A percentile compares a stretch with the other conserved stretches of the same genome.
These are phyloP conservation scores for Peromyscus attwateri DNA, from an alignment of 2,797 vertebrate species.

Conservation along the genomic window DNA sequence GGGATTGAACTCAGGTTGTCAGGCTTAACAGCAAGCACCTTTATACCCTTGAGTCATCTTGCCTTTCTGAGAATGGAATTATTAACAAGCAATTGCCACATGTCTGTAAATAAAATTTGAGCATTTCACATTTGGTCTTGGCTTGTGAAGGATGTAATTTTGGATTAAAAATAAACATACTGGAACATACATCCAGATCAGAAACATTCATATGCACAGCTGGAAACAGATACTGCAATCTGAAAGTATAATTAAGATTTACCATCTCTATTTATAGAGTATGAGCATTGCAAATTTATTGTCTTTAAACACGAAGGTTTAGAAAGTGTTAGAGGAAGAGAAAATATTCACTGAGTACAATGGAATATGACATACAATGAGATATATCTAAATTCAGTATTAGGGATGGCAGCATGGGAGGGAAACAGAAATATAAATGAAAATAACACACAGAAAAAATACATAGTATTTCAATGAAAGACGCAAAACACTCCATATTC, in stretches of 20 bases:
- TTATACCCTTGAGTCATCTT: neutral
- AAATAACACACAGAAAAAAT: constrained; percentile 63
- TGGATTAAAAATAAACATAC: constrained; percentile 82
- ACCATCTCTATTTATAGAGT: constrained; percentile 85
- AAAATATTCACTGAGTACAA: constrained; percentile 77
- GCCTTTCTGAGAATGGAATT: neutral
- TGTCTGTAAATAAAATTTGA: constrained; percentile 76
- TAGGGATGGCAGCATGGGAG: constrained; percentile 39
- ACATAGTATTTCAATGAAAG: constrained; percentile 40
- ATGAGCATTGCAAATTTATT: constrained; percentile 84
- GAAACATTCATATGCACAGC: constrained; percentile 81
- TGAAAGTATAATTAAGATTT: constrained; percentile 86
- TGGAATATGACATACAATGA: constrained; percentile 58
- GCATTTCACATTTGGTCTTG: constrained; percentile 76
- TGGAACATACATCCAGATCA: constrained; percentile 76
- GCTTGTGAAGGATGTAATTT: constrained; percentile 77
- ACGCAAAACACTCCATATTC: constrained; percentile 68
- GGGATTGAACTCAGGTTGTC: neutral
- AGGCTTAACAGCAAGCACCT: neutral
- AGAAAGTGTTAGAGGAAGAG: constrained; percentile 64
- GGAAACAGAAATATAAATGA: constrained; percentile 61
- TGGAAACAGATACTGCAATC: constrained; percentile 82
- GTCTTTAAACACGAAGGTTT: constrained; percentile 82
- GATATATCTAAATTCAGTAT: constrained; percentile 50
- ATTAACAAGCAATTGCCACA: constrained; percentile 69